A percentile compares a stretch with the other conserved stretches of the same genome.
phyloP scores from a whole-genome alignment of 1,140 invertebrate species.

The Cepaea nemoralis region DNA sequence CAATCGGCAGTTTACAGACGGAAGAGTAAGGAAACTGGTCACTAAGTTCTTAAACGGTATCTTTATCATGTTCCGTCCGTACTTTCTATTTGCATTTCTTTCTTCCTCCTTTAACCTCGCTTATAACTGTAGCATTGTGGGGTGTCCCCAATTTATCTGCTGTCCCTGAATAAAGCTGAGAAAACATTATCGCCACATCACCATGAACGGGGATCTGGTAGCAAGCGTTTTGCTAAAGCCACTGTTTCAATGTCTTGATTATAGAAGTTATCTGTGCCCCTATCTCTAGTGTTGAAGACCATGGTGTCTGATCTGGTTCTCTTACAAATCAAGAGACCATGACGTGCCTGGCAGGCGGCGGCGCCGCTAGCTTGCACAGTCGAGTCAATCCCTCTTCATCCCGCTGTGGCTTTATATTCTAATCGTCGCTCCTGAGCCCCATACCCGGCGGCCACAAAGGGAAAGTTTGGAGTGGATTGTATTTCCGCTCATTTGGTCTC shows the following conservation, averaged over 20 bases:
- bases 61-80: no score
- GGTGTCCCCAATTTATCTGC: neutral
- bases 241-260: neutral
- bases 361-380: neutral
- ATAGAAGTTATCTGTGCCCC: neutral
- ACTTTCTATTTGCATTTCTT: no score
- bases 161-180: neutral
- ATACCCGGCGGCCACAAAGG: slow-evolving; percentile 3
- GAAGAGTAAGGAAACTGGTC: no score
- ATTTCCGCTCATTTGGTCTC: slow-evolving; percentile 38
- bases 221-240: neutral
- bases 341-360: slow-evolving; percentile 24
- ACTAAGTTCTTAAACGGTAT: no score
- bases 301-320: neutral
- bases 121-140: neutral
- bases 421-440: slow-evolving; percentile 7
- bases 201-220: neutral
- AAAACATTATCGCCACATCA: neutral
- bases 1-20: no score
- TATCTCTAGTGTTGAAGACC: neutral
- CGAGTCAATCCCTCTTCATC: neutral
- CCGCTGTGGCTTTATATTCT: slow-evolving; percentile 1
- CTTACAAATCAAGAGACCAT: slow-evolving; percentile 9
- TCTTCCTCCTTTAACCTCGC: no score
- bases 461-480: slow-evolving; percentile 34